These are phyloP conservation scores for Leucophenga varia DNA, from an alignment of 1,140 invertebrate genomes.

Conservation along the genomic window DNA sequence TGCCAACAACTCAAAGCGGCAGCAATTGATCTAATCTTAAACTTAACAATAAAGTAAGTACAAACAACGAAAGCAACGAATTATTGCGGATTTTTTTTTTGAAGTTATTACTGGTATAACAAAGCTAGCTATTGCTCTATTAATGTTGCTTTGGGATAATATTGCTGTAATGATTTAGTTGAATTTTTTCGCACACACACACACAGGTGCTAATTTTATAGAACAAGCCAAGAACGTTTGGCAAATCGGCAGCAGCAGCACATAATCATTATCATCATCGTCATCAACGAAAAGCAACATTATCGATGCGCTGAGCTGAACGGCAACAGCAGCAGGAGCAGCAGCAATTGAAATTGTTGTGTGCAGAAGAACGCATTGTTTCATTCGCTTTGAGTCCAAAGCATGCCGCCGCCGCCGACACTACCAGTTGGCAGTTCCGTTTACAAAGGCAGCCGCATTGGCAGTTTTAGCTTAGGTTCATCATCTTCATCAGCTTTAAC, in stretches of 20 bases:
- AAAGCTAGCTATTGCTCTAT: background rate
- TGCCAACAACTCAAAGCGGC: slow-evolving; percentile 41
- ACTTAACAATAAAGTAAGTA: slow-evolving; percentile 42
- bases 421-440: no score
- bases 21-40: slow-evolving; percentile 42
- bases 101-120: slow-evolving; percentile 44
- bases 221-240: slow-evolving; percentile 22
- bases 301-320: no score
- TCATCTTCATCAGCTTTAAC: slow-evolving; percentile 21
- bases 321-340: background rate
- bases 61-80: slow-evolving; percentile 31
- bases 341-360: slow-evolving; percentile 46
- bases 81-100: slow-evolving; percentile 37
- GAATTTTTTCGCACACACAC: slow-evolving; percentile 31
- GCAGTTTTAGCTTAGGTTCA: slow-evolving; percentile 29
- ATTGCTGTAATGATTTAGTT: slow-evolving; percentile 51
- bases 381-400: slow-evolving; percentile 5
- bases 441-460: slow-evolving; percentile 33
- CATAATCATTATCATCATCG: no score
- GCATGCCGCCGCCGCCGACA: slow-evolving; percentile 33
- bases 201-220: slow-evolving; percentile 54
- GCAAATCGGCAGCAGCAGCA: no score
- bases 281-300: no score
- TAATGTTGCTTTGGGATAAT: slow-evolving; percentile 14
- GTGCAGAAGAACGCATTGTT: slow-evolving; percentile 21